Evolutionary conservation across 2,113 vertebrate genomes (phyloP), one percentile per base, ranked within the genome.

Genomic region (Pycnonotus jocosus): DNA sequence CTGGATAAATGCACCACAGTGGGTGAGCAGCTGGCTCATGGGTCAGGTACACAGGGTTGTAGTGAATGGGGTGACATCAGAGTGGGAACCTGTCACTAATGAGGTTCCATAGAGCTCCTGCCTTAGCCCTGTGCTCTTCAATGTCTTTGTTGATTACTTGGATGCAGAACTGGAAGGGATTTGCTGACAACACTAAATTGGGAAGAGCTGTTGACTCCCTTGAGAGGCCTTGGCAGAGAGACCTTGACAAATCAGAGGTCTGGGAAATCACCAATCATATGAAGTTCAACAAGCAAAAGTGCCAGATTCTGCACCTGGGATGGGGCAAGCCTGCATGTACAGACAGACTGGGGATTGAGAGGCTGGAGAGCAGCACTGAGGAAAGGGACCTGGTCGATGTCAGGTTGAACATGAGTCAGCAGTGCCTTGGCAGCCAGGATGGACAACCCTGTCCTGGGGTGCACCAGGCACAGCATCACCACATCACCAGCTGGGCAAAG

Each of bases 401-500:
- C 3, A 71, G 42, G 7, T 1, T 48, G 50, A 31, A 18, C 0
- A 0, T 8, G 14, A 57, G 18, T 1, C 76, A 64, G 42, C 31
- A 42, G 31, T 23, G 66, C 11, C 50, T 14, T 48, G 42, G 35
- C 25, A 88, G 48, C 48, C 74, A 80, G 57, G 65, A 56, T 40
- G 30, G 35, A 14, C 74, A 27, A 1, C 13, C 3, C 0, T 64
- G 48, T 12, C 25, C 25, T 48, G 50, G 30, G 40, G 3, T 0
- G 9, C 42, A 64, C 10, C 21, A 12, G 50, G 21, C 47, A 38
- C 4, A 70, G 48, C n/a, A n/a, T n/a, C n/a, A n/a, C n/a, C n/a
- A n/a, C 40, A 54, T 47, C 0, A 0, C 13, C 56, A 79, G 48
- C 40, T 0, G 0, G 58, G 22, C 3, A 14, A 42, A 42, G 85